These are phyloP conservation scores for Cotesia typhae DNA, from an alignment of 1,140 invertebrate species.

Conservation along the genomic window DNA sequence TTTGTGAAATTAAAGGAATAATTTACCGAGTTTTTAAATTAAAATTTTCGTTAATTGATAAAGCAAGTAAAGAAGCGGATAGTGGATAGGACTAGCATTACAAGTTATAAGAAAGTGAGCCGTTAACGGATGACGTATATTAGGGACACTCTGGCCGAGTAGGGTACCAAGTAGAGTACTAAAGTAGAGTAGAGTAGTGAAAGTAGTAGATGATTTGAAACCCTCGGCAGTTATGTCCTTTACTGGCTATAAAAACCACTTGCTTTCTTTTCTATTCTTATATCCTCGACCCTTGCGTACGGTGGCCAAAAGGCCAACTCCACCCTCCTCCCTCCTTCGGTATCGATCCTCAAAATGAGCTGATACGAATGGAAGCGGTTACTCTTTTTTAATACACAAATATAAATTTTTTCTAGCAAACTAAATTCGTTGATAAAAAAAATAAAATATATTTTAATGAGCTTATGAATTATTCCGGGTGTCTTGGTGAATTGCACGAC, in stretches of 20 bases:
- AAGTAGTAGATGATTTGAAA: conserved; percentile 42
- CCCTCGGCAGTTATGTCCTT: conserved; percentile 59
- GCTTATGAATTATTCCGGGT: too few species aligned
- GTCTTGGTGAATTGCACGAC: too few species aligned
- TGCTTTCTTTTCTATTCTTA: conserved; percentile 49
- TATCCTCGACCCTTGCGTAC: conserved; percentile 54
- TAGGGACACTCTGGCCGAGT: conserved; percentile 66
- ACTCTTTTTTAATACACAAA: conserved; percentile 25
- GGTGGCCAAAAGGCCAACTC: conserved; percentile 63
- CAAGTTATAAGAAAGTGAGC: conserved; percentile 37
- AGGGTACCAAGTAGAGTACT: conserved; percentile 50
- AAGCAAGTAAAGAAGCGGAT: conserved; percentile 8
- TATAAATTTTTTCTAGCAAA: conserved; percentile 26
- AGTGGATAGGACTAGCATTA: neutral
- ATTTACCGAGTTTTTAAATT: neutral
- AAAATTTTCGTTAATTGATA: neutral
- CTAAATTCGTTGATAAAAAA: too few species aligned
- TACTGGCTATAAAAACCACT: conserved; percentile 66
- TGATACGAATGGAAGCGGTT: conserved; percentile 38
- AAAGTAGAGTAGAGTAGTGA: too few species aligned
- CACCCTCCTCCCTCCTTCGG: conserved; percentile 30
- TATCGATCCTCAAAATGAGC: conserved; percentile 50
- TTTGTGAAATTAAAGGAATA: too few species aligned
- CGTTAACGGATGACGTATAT: conserved; percentile 67
- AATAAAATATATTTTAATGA: too few species aligned